Base-by-base conservation (phyloP, 2,888 invertebrate species). In the Dilophus febrilis region DNA sequence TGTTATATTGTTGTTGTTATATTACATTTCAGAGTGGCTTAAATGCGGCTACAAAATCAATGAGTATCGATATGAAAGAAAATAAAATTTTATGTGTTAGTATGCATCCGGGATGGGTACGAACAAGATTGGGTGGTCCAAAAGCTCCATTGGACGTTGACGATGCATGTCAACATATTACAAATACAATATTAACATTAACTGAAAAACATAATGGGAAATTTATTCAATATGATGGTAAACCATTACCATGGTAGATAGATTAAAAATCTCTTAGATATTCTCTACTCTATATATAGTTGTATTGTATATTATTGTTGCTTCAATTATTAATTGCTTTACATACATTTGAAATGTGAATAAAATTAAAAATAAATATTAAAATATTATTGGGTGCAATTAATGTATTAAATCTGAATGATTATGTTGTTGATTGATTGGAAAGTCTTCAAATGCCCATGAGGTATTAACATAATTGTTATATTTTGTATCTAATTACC, bases 71-170 rank as follows among this genome's bases (percentile, higher is more conserved):
- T 58, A 65, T 91, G 45, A 75, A 74, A 54, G 68, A 70, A 30
- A 72, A 79, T 48, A 71, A 75, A 34, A 86, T 92, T 47, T 53
- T 88, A 14, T 82, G 77, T 2, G 67, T 77, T 1, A 69, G 67
- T 40, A 56, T 92, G 43, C 90, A 91, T 63, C 91, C 91, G 1
- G 91, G 91, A 3, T 91, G 90, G 91, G 87, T 91, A 7, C 74
- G 77, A 55, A 92, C 91, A 0, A 80, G 79, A 47, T 80, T 91
- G 84, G 91, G 91, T 4, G 90, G 91, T 4, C 60, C 68, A 30
- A 76, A 73, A 47, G 91, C 90, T 1, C 77, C 78, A 0, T 61
- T 88, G 27, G 75, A 77, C 38, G 64, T 84, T 2, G 71, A 77
- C 18, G 68, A 72, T 2, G 79, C 84, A 54, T 71, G 77, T 5